Percentiles rank a stretch among this genome's conserved stretches.
Evolutionary conservation across 2,113 vertebrate genomes (phyloP).

Genomic region (Cathartes aura): DNA sequence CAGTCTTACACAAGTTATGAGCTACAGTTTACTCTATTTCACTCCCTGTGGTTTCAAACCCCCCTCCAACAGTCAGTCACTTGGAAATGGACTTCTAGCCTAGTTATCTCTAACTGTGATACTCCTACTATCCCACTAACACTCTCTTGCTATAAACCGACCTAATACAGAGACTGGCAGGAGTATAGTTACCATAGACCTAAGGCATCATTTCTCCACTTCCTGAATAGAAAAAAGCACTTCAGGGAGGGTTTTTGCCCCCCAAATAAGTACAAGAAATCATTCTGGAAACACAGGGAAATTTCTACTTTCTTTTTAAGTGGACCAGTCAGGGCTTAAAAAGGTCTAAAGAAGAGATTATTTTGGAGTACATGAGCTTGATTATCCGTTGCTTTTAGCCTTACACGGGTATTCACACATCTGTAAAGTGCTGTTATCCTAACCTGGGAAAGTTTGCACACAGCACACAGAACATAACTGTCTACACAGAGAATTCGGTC

Average conservation of each 20-base stretch:
- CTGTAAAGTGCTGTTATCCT: background rate
- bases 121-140: background rate
- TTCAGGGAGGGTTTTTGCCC: accelerated
- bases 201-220: background rate
- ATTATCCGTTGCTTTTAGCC: background rate
- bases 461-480: background rate
- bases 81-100: background rate
- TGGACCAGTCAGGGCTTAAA: background rate
- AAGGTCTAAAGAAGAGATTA: background rate
- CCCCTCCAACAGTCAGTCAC: background rate
- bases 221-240: background rate
- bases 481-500: background rate
- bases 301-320: background rate
- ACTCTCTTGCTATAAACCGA: background rate
- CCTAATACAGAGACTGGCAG: background rate
- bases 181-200: background rate
- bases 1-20: background rate
- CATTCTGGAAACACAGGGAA: background rate
- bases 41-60: background rate
- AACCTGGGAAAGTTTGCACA: background rate
- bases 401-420: background rate
- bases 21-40: background rate
- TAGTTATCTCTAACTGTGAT: background rate
- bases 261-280: background rate
- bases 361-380: background rate